These are phyloP conservation scores for Ferdinandea cuprea DNA, from an alignment of 2,888 invertebrate species.

Conservation along the genomic window DNA sequence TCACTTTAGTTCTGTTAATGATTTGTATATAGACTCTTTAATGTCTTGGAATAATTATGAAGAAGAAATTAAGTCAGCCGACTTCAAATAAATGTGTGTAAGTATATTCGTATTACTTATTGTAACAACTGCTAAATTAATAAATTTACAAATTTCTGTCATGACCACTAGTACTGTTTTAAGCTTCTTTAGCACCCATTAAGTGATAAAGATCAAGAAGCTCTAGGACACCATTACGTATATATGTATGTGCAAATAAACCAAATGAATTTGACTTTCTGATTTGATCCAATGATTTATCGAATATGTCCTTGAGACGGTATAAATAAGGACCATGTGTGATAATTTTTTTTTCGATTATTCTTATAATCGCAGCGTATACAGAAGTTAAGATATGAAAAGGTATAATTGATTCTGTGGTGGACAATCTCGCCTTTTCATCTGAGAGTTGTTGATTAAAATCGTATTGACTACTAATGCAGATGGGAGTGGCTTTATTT, in stretches of 20 bases:
- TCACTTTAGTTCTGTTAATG: neutral
- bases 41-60: conserved; percentile 3
- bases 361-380: conserved; percentile 8
- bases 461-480: no score
- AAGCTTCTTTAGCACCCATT: neutral
- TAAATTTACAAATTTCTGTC: conserved; percentile 1
- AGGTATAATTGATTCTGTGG: neutral
- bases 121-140: neutral
- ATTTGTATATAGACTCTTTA: neutral
- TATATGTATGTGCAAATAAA: neutral
- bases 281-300: conserved; percentile 52
- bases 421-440: no score
- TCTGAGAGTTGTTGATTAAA: no score
- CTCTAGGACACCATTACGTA: neutral
- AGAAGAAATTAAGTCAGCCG: neutral
- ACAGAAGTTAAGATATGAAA: neutral
- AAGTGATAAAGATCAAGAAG: conserved; percentile 10
- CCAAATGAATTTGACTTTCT: conserved; percentile 22
- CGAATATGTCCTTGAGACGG: conserved; percentile 34
- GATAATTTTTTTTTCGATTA: no score
- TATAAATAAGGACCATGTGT: conserved; percentile 8
- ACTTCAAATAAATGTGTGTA: neutral
- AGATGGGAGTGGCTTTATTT: no score
- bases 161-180: no score
- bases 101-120: neutral